Percentiles rank a stretch among this genome's conserved stretches.
Evolutionary conservation across 2,888 invertebrate species (phyloP).

Genomic region (Melanostoma scalare): DNA sequence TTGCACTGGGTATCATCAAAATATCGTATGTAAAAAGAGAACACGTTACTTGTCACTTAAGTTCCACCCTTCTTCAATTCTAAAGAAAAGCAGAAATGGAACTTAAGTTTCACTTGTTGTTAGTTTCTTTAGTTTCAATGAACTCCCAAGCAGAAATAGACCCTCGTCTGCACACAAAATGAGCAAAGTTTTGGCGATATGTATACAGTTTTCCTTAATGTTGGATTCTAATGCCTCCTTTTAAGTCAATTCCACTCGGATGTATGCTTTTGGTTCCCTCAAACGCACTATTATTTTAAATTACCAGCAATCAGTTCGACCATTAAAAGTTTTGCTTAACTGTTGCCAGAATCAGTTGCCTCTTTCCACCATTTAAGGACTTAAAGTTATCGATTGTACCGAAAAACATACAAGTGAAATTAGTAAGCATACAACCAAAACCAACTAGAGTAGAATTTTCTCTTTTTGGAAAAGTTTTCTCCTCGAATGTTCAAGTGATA

Average conservation of each 20-base stretch:
- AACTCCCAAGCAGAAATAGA: too few relatives aligned
- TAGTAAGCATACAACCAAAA: conserved; percentile 9
- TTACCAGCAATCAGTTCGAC: conserved; percentile 36
- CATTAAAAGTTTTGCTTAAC: conserved; percentile 60
- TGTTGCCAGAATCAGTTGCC: conserved; percentile 23
- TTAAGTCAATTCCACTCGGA: conserved; percentile 21
- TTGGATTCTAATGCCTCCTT: conserved; percentile 4
- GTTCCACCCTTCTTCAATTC: too few relatives aligned
- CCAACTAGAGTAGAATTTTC: conserved; percentile 34
- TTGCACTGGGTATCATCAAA: too few relatives aligned
- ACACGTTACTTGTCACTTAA: too few relatives aligned
- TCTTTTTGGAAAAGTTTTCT: conserved; percentile 25
- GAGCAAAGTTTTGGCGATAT: neutral
- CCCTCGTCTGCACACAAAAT: too few relatives aligned
- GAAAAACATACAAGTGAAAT: conserved; percentile 26
- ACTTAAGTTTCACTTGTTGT: too few relatives aligned
- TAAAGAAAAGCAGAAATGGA: too few relatives aligned
- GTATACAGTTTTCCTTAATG: conserved; percentile 2
- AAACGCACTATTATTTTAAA: conserved; percentile 24
- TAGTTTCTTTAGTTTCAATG: too few relatives aligned
- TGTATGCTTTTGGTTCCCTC: neutral
- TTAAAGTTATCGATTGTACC: conserved; percentile 52
- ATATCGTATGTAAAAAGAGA: too few relatives aligned
- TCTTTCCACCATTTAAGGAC: conserved; percentile 18
- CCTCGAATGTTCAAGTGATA: conserved; percentile 32